phyloP scores from a whole-genome alignment of 2,797 vertebrate species.

The Chrosomus eos region DNA sequence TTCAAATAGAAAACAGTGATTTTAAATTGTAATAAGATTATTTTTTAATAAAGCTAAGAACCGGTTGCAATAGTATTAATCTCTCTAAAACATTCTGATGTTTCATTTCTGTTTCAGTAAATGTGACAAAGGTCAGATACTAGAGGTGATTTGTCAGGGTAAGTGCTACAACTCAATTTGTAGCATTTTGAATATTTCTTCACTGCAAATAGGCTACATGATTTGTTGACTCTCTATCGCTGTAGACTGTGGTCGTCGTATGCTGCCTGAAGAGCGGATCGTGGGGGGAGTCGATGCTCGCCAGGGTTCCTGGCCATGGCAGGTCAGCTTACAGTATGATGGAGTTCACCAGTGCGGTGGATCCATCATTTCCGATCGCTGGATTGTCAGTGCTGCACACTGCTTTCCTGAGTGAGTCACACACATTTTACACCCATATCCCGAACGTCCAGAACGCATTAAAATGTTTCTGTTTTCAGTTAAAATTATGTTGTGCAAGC shows the following conservation, averaged over 20 bases:
- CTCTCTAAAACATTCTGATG: neutral
- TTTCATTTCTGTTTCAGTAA: slow-evolving; percentile 76
- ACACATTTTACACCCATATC: slow-evolving; percentile 6
- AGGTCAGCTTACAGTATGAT: slow-evolving; percentile 90
- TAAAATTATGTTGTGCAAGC: too few relatives aligned
- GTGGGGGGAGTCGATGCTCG: slow-evolving; percentile 87
- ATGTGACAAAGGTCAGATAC: slow-evolving; percentile 85
- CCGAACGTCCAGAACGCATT: too few relatives aligned
- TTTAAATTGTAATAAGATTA: too few relatives aligned
- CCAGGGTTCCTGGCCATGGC: slow-evolving; percentile 90
- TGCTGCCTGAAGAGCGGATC: slow-evolving; percentile 87
- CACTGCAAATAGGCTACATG: neutral
- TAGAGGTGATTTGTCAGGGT: slow-evolving; percentile 89
- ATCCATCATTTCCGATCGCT: slow-evolving; percentile 88
- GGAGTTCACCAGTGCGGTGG: slow-evolving; percentile 91
- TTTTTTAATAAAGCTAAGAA: neutral
- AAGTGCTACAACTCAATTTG: slow-evolving; percentile 52
- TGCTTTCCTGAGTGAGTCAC: slow-evolving; percentile 88
- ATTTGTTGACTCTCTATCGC: neutral
- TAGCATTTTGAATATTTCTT: neutral
- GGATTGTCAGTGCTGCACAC: slow-evolving; percentile 90
- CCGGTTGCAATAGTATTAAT: neutral
- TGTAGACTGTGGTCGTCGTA: slow-evolving; percentile 88
- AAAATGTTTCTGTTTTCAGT: too few relatives aligned
- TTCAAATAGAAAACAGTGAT: neutral